Base-by-base conservation (phyloP, 2,797 vertebrate species). In the Prionace glauca region DNA sequence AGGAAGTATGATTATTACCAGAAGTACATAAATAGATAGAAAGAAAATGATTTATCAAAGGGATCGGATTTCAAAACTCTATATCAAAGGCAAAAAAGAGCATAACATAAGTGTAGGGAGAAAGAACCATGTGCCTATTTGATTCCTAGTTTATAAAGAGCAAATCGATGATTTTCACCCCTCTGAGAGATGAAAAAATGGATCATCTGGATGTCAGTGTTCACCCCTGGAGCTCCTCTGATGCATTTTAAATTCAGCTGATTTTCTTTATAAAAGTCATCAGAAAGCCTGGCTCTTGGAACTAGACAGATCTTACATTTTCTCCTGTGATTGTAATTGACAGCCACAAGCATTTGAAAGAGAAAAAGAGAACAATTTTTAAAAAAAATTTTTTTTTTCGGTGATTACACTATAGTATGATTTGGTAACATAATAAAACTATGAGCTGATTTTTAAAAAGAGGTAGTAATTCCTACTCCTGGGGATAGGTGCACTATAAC, bases 311-410 rank as follows among this genome's bases (percentile, higher is more conserved):
- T 96, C 96, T 97, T 97, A 98, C 98, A 97, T 98, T 98, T 98
- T 97, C 97, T 98, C 97, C 97, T 98, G 98, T 98, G 98, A 99
- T 98, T 98, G 97, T 98, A 99, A 99, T 98, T 98, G 98, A 98
- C 98, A 98, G 98, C 97, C 97, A 98, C 50, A 98, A 97, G 97
- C 97, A 90, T 98, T 99, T 97, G 97, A 97, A 97, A 97, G 97
- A 97, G 97, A 97, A 97, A 95, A 97, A 97, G 97, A 97, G 97
- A 97, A 97, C 97, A 97, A 97, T 98, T 98, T 98, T 56, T 56
- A 3, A 56, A 56, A 56, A 56, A 56, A 56, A 56, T 3, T 0
- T 98, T 99, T 98, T 98, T 74, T 92, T 97, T 97, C 96, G 97
- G 97, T 98, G 98, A 99, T 99, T 99, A 98, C 98, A 97, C 97